Evolutionary conservation across 1,140 invertebrate genomes (phyloP).

Genomic region (Charaxes varanes): DNA sequence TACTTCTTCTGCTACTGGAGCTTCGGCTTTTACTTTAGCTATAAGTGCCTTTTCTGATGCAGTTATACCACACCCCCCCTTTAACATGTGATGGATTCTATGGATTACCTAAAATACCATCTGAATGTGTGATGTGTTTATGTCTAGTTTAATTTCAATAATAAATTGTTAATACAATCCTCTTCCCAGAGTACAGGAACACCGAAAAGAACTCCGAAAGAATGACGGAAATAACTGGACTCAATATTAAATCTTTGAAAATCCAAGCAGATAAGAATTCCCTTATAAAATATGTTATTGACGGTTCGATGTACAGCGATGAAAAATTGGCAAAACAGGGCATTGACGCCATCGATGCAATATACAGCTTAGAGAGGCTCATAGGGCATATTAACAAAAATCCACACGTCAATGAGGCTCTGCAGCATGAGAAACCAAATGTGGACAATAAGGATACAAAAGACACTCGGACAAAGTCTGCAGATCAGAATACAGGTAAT

Average conservation of each 20-base stretch:
- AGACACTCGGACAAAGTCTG: background rate
- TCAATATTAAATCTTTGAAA: conserved; percentile 48
- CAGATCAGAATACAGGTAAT: conserved; percentile 7
- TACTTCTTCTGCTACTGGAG: too few species aligned
- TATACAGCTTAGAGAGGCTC: conserved; percentile 39
- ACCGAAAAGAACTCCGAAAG: conserved; percentile 38
- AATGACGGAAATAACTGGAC: conserved; percentile 44
- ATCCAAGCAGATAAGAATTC: conserved; percentile 42
- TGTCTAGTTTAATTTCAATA: too few species aligned
- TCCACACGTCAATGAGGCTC: conserved; percentile 21
- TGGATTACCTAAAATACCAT: too few species aligned
- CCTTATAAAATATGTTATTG: conserved; percentile 53
- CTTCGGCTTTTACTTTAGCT: too few species aligned
- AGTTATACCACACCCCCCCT: too few species aligned
- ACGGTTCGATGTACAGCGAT: conserved; percentile 39
- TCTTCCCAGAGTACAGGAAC: conserved; percentile 42
- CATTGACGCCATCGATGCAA: conserved; percentile 35
- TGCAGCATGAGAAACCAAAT: conserved; percentile 7
- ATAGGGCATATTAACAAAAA: conserved; percentile 44
- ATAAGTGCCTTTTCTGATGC: too few species aligned
- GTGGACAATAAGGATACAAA: background rate
- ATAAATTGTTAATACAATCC: too few species aligned
- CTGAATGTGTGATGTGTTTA: too few species aligned
- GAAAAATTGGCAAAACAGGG: conserved; percentile 33
- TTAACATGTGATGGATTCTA: too few species aligned